Evolutionary conservation across 1,140 invertebrate genomes (phyloP), one percentile per base, ranked within the genome.

Genomic region (Arion vulgaris): DNA sequence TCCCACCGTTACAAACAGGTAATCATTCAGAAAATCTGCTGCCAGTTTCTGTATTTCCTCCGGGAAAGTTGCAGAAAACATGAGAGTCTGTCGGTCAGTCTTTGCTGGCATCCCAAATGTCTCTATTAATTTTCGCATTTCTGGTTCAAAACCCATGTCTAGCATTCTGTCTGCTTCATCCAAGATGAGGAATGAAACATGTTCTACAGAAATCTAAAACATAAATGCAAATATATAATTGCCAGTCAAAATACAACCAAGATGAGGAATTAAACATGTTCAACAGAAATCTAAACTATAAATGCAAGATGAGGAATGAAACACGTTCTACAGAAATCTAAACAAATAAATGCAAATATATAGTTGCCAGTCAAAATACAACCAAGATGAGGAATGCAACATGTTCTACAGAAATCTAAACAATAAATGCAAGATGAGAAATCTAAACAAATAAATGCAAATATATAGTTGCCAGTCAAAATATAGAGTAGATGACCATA

Each of bases 131-230:
- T 94, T 95, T 57, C 96, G 94, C 51, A 98, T 95, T 49, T 94
- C 94, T 0, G 94, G 94, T 84, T 95, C 93, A 89, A 98, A 99
- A 15, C 97, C 92, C 91, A 92, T 96, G 87, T 99, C 97, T 36
- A 99, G 91, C 97, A 99, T 98, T n/a, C 97, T 94, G 92, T 99
- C 98, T 5, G 98, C 98, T 93, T 99, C 98, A 91, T 99, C 98
- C 4, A 99, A 92, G 0, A 99, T 96, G 0, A 98, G 93, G 89
- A 95, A 98, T 9, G 95, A 94, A 0, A 97, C 90, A 13, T 95
- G 94, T 0, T 94, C 92, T 68, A 98, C 95, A 0, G 93, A 87
- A 1, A 92, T 85, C 91, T 91, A 80, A 1, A 85, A 86, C 53
- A 57, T 41, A 78, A 39, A n/a, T 41, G 5, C 26, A 26, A 77